Evolutionary conservation across 2,888 invertebrate species (phyloP).

Genomic region (Junonia oenone): DNA sequence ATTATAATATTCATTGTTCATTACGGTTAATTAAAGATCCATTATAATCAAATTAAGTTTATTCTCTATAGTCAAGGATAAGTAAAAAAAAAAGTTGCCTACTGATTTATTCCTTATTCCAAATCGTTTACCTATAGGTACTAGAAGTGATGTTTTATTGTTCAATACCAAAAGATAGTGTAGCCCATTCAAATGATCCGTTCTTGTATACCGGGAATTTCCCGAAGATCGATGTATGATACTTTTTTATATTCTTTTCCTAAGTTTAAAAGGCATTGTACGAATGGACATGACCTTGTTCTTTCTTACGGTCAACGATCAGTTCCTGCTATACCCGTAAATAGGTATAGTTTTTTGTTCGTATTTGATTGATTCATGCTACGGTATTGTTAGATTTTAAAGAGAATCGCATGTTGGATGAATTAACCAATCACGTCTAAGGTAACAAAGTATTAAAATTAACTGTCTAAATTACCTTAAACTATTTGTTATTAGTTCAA

Average conservation of each 20-base stretch:
- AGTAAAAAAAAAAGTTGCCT: no score
- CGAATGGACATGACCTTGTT: conserved; percentile 65
- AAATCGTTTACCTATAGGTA: background rate
- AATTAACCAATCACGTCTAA: conserved; percentile 42
- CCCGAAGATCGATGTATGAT: background rate
- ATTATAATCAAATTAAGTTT: background rate
- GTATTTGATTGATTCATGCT: conserved; percentile 56
- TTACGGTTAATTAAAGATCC: background rate
- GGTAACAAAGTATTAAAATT: conserved; percentile 31
- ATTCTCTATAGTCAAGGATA: background rate
- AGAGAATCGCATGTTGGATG: conserved; percentile 46
- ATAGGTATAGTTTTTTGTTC: conserved; percentile 51
- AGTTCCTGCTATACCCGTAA: conserved; percentile 50
- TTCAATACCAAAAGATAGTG: no score
- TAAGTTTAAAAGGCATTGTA: conserved; percentile 59
- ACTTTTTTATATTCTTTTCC: conserved; percentile 16
- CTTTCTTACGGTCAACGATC: conserved; percentile 53
- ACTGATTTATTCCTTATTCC: background rate
- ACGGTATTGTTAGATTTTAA: conserved; percentile 46
- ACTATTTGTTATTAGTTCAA: conserved; percentile 10
- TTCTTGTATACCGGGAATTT: background rate
- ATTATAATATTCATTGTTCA: background rate
- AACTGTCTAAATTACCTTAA: conserved; percentile 6
- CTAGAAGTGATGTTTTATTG: background rate
- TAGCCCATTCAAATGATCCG: background rate